phyloP scores from a whole-genome alignment of 2,113 vertebrate species.

The Asarcornis scutulata region DNA sequence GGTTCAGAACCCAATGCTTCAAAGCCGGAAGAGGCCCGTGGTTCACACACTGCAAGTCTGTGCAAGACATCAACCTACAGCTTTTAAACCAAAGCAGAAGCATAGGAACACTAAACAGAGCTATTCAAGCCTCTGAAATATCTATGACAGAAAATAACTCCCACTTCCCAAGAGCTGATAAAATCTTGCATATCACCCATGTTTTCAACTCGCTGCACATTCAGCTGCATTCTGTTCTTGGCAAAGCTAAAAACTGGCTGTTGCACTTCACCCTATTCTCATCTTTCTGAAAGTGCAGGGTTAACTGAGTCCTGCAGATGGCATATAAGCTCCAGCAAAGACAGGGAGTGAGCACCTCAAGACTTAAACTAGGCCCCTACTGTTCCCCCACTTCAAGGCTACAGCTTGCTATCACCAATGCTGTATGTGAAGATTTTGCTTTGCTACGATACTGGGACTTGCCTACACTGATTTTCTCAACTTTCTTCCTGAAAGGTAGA shows the following conservation, averaged over 20 bases:
- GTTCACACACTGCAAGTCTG: neutral
- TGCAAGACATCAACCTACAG: neutral
- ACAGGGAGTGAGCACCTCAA: neutral
- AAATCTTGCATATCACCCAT: neutral
- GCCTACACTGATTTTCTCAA: neutral
- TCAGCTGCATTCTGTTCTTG: neutral
- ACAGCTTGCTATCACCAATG: neutral
- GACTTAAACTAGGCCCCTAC: neutral
- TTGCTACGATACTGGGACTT: neutral
- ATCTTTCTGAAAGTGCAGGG: neutral
- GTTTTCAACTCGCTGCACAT: neutral
- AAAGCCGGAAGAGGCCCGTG: neutral
- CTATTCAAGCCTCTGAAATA: neutral
- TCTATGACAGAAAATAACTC: neutral
- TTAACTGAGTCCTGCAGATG: neutral
- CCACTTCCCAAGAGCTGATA: neutral
- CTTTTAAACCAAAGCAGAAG: neutral
- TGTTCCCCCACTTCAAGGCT: neutral
- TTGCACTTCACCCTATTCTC: fast-evolving
- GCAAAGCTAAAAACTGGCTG: neutral
- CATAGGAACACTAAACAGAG: neutral
- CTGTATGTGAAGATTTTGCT: neutral
- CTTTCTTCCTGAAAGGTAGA: neutral
- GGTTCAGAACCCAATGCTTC: neutral
- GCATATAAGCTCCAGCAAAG: neutral